These are phyloP conservation scores for Alviniconcha marisindica DNA, from an alignment of 1,140 invertebrate species.

Conservation along the genomic window DNA sequence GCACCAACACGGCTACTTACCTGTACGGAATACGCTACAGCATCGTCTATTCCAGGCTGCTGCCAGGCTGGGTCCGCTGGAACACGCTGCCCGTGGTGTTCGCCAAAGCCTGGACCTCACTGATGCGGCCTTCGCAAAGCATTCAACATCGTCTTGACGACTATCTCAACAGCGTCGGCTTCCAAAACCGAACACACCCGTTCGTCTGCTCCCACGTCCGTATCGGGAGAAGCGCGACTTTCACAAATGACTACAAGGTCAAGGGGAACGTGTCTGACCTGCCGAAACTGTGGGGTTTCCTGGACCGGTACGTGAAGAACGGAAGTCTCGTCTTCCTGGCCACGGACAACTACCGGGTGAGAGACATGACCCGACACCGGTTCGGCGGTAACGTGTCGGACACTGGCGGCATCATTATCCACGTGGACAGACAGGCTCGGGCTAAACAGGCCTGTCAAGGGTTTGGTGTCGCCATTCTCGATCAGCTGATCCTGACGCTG, in stretches of 20 bases:
- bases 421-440: slow-evolving; percentile 47
- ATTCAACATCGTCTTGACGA: background rate
- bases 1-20: slow-evolving; percentile 39
- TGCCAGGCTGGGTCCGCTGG: slow-evolving; percentile 3
- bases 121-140: slow-evolving; percentile 8
- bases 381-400: slow-evolving; percentile 41
- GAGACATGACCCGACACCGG: background rate
- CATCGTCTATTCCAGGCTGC: background rate
- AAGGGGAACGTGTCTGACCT: slow-evolving; percentile 25
- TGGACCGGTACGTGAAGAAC: slow-evolving; percentile 30
- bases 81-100: background rate
- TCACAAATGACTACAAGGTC: slow-evolving; percentile 27
- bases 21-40: slow-evolving; percentile 22
- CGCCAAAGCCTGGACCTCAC: background rate
- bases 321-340: slow-evolving; percentile 51
- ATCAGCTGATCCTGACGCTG: slow-evolving; percentile 51
- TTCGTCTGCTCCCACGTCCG: slow-evolving; percentile 56
- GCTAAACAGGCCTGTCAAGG: slow-evolving; percentile 36
- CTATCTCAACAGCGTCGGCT: slow-evolving; percentile 7
- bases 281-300: slow-evolving; percentile 41
- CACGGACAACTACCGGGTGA: slow-evolving; percentile 45
- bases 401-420: slow-evolving; percentile 46
- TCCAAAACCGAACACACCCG: background rate
- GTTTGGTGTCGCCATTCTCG: slow-evolving; percentile 46
- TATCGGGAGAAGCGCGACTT: slow-evolving; percentile 51